Evolutionary conservation across 2,888 invertebrate species (phyloP).

Genomic region (Heliconius cydno): DNA sequence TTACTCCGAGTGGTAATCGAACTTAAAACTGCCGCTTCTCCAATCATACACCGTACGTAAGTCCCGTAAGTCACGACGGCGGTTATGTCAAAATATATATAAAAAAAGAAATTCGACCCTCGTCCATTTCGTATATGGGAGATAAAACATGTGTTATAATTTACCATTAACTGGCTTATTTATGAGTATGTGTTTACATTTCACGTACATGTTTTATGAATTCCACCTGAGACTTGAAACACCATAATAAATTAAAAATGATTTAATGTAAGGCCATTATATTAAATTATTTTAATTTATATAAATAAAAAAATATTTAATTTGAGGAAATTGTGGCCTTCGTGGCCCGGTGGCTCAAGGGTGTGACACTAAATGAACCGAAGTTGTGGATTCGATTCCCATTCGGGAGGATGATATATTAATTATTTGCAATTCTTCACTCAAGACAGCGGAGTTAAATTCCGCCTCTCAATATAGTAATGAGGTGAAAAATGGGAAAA

Average conservation of each 20-base stretch:
- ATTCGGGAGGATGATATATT: too few species aligned
- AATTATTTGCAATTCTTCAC: neutral
- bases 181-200: conserved; percentile 1
- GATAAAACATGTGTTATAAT: neutral
- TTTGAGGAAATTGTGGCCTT: too few species aligned
- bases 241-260: neutral
- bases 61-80: neutral
- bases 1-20: neutral
- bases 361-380: too few species aligned
- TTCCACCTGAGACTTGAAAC: conserved; percentile 5
- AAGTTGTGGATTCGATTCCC: too few species aligned
- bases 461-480: too few species aligned
- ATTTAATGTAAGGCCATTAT: neutral
- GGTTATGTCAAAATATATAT: neutral
- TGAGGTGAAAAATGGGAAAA: too few species aligned
- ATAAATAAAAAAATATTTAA: too few species aligned
- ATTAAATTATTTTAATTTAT: too few species aligned
- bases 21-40: neutral
- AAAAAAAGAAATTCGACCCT: neutral
- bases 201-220: conserved; percentile 8
- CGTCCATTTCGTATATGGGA: conserved; percentile 3
- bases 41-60: neutral
- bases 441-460: too few species aligned
- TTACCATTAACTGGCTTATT: conserved; percentile 1
- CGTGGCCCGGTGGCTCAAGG: too few species aligned